Conservation (phyloP, 2,113 vertebrate species). For the western clawed frog (Xenopus tropicalis) region UCB_Xtro_10.0 CM004447.2:137132001-137132500, state of each 20-base stretch:
- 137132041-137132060: slow-evolving; percentile 35
- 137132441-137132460: too few relatives aligned
- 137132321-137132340: too few relatives aligned
- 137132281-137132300: too few relatives aligned
- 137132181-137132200: neutral
- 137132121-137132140: slow-evolving; percentile 15
- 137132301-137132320: too few relatives aligned
- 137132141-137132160: slow-evolving; percentile 15
- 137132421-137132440: too few relatives aligned
- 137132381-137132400: too few relatives aligned
- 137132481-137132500: too few relatives aligned
- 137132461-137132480: too few relatives aligned
- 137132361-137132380: too few relatives aligned
- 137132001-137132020: neutral
- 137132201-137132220: neutral
- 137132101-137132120: slow-evolving; percentile 35
- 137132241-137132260: neutral
- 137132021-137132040: slow-evolving; percentile 24
- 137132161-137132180: neutral
- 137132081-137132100: slow-evolving; percentile 42
- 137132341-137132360: too few relatives aligned
- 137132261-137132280: too few relatives aligned
- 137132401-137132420: too few relatives aligned
- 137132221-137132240: neutral
- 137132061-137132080: slow-evolving; percentile 32